phyloP scores from a whole-genome alignment of 1,140 invertebrate species.

The Lasaia peninsularis region DNA sequence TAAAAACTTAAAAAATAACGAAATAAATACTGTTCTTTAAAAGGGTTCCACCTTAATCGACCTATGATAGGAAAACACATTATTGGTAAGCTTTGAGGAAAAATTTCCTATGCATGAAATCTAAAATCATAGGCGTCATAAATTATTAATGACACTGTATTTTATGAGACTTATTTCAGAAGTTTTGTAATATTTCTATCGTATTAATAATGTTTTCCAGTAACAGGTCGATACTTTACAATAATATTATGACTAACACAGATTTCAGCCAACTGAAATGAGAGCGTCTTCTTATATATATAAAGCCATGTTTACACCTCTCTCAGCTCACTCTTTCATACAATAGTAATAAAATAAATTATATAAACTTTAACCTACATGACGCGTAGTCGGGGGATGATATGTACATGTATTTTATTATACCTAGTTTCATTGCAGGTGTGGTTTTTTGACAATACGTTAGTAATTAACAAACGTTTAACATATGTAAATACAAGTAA shows the following conservation, averaged over 20 bases:
- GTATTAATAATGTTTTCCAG: background rate
- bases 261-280: slow-evolving; percentile 40
- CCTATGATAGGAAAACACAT: background rate
- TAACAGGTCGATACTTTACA: slow-evolving; percentile 5
- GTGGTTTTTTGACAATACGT: too few relatives aligned
- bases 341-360: slow-evolving; percentile 4
- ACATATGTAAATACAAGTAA: too few relatives aligned
- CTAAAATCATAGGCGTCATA: too few relatives aligned
- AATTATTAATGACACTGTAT: too few relatives aligned
- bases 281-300: slow-evolving; percentile 33
- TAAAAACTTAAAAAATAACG: slow-evolving; percentile 72
- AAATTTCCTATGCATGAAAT: too few relatives aligned
- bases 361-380: background rate
- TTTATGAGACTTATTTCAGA: background rate
- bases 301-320: slow-evolving; percentile 26
- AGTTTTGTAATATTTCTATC: background rate
- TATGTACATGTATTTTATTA: background rate
- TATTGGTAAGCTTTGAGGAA: background rate
- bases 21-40: slow-evolving; percentile 64
- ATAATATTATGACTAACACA: slow-evolving; percentile 51
- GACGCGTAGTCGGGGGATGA: background rate
- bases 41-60: slow-evolving; percentile 13
- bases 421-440: too few relatives aligned
- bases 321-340: too few relatives aligned
- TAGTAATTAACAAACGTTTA: too few relatives aligned